Evolutionary conservation across 2,797 vertebrate genomes (phyloP).

Genomic region (Ara ararauna): DNA sequence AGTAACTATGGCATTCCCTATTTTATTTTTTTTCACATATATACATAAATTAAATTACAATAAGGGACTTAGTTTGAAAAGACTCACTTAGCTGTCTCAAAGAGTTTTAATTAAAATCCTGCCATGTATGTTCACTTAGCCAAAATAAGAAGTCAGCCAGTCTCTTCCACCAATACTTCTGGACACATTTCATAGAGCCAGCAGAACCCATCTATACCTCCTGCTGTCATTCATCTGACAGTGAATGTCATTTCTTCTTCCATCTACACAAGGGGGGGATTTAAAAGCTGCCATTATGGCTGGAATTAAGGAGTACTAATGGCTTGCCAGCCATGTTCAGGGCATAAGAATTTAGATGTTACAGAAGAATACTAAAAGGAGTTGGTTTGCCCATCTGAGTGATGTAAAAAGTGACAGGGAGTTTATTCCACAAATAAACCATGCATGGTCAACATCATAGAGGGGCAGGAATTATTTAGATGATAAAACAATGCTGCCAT

Average conservation of each 20-base stretch:
- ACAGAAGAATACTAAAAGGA: background rate
- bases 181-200: background rate
- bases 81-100: background rate
- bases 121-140: background rate
- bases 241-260: background rate
- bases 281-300: slow-evolving; percentile 28
- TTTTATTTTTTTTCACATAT: background rate
- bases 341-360: background rate
- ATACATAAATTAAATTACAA: background rate
- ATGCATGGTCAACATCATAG: background rate
- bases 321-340: background rate
- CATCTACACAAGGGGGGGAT: accelerated
- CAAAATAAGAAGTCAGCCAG: background rate
- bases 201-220: background rate
- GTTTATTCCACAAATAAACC: slow-evolving; percentile 28
- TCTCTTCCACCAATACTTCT: background rate
- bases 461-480: background rate
- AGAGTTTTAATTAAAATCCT: background rate
- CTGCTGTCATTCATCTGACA: background rate
- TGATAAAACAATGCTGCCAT: background rate
- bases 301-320: slow-evolving; percentile 23
- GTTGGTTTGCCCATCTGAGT: background rate
- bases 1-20: background rate
- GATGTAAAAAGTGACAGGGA: background rate
- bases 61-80: background rate